Evolutionary conservation across 1,140 invertebrate genomes (phyloP).

Genomic region (Anoplophora glabripennis): DNA sequence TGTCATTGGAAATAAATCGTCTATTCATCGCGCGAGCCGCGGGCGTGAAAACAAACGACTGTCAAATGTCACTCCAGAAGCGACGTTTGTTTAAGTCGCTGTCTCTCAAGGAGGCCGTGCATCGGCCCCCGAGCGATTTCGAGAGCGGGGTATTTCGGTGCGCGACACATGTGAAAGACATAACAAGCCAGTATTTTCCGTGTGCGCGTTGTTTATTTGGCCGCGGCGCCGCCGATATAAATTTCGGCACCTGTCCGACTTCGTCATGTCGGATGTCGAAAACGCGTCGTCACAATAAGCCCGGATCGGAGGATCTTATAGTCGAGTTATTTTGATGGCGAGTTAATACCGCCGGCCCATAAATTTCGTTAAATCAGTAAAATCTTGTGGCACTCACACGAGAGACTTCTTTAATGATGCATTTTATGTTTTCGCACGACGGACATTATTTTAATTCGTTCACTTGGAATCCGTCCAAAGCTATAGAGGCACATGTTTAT

Average conservation of each 20-base stretch:
- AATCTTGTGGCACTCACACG: constrained; percentile 40
- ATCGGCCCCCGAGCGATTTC: neutral
- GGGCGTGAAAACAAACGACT: constrained; percentile 11
- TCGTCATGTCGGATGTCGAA: constrained; percentile 28
- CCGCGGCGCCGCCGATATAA: constrained; percentile 20
- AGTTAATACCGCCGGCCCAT: constrained; percentile 34
- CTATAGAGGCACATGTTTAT: constrained; percentile 43
- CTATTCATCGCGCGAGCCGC: constrained; percentile 9
- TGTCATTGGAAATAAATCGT: constrained; percentile 14
- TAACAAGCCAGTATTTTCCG: constrained; percentile 5
- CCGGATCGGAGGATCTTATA: constrained; percentile 19
- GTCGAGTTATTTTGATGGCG: constrained; percentile 31
- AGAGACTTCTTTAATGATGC: constrained; percentile 49
- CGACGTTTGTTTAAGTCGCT: constrained; percentile 16
- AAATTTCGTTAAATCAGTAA: constrained; percentile 41
- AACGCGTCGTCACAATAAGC: constrained; percentile 24
- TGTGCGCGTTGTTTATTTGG: constrained; percentile 9
- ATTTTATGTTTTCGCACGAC: constrained; percentile 50
- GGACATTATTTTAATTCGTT: constrained; percentile 50
- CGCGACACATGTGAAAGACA: constrained; percentile 12
- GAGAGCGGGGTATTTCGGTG: constrained; percentile 1
- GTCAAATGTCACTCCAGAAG: constrained; percentile 14
- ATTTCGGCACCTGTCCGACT: constrained; percentile 29
- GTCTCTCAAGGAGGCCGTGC: constrained; percentile 12
- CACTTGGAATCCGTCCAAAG: constrained; percentile 43